phyloP scores from a whole-genome alignment of 2,888 invertebrate species.

The Pyrrhia umbra region DNA sequence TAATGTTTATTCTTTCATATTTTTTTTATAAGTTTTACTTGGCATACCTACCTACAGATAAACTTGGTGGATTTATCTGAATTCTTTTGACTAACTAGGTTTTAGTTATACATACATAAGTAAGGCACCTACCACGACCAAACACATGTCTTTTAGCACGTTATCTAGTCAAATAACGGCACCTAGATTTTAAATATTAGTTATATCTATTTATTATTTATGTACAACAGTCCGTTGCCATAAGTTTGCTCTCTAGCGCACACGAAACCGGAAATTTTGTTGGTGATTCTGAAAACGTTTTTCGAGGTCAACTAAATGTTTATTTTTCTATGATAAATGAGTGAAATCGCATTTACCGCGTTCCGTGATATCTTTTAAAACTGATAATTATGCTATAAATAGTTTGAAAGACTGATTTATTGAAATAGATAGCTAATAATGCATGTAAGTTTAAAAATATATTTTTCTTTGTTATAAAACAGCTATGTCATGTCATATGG shows the following conservation, averaged over 20 bases:
- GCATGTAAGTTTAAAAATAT: no score
- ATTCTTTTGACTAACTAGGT: not conserved
- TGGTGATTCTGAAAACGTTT: conserved; percentile 14
- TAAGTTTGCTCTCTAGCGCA: conserved; percentile 1
- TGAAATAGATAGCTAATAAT: not conserved
- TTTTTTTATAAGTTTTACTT: conserved; percentile 7
- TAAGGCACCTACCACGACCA: no score
- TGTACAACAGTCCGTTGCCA: conserved; percentile 13
- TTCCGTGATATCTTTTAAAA: conserved; percentile 3
- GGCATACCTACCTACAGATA: conserved; percentile 38
- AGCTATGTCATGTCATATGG: no score
- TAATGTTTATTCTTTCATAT: no score
- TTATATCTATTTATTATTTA: not conserved
- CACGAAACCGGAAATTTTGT: conserved; percentile 35
- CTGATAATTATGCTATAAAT: conserved; percentile 3
- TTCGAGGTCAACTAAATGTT: conserved; percentile 49
- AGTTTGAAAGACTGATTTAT: conserved; percentile 9
- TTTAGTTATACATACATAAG: conserved; percentile 42
- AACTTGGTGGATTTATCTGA: conserved; percentile 5
- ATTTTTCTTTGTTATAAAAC: no score
- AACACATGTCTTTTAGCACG: no score
- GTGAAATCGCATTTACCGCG: conserved; percentile 23
- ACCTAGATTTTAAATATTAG: not conserved
- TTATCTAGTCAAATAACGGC: conserved; percentile 10
- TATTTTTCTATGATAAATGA: conserved; percentile 47